These are phyloP conservation scores for Poeciliopsis gracilis DNA, from an alignment of 2,797 vertebrate species.

Conservation along the genomic window DNA sequence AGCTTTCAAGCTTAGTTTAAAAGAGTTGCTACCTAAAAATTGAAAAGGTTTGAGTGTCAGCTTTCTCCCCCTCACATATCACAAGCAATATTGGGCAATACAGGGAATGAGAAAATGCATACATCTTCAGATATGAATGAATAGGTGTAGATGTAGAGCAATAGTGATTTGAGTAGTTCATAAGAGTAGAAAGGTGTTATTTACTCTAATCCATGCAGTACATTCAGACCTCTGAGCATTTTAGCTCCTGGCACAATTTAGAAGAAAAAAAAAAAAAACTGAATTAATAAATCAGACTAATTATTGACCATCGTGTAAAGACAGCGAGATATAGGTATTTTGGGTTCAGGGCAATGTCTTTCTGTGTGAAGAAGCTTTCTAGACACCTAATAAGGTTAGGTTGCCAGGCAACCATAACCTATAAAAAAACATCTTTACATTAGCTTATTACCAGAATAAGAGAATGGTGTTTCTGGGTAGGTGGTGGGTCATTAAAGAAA, in stretches of 20 bases:
- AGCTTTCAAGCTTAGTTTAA: neutral
- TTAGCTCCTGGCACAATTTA: neutral
- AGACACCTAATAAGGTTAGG: neutral
- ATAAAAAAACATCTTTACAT: conserved; percentile 11
- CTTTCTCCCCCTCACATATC: neutral
- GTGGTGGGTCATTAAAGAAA: neutral
- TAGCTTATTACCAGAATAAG: neutral
- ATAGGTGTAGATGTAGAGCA: neutral
- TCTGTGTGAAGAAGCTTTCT: neutral
- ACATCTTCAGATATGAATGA: neutral
- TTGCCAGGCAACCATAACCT: conserved; percentile 2
- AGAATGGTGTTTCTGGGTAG: neutral
- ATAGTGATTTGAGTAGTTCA: neutral
- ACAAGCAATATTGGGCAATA: neutral
- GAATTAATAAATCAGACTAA: neutral
- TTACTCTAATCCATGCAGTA: neutral
- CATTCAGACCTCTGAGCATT: neutral
- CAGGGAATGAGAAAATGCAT: neutral
- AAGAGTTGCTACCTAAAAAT: neutral
- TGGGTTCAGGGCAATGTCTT: neutral
- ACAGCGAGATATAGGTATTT: neutral
- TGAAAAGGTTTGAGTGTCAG: neutral
- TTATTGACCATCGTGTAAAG: neutral
- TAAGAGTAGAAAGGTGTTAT: neutral
- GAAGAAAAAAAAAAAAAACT: neutral